Evolutionary conservation across 2,888 invertebrate species (phyloP).

Genomic region (Perithous albicinctus): DNA sequence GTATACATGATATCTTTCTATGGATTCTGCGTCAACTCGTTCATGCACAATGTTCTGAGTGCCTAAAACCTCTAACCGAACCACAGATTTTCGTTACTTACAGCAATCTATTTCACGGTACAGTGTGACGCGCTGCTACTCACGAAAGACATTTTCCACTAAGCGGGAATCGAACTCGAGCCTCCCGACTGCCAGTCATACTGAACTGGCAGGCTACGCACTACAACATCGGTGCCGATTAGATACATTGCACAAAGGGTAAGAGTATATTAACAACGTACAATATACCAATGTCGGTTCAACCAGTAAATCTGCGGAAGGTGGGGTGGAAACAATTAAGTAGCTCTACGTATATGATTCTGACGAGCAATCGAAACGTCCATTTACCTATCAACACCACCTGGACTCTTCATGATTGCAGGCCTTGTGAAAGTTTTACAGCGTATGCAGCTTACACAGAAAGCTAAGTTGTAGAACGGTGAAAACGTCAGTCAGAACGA

Average conservation of each 20-base stretch:
- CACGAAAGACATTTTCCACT: too few species aligned
- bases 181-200: too few species aligned
- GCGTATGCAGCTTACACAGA: background rate
- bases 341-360: background rate
- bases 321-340: background rate
- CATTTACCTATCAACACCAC: slow-evolving; percentile 30
- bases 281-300: too few species aligned
- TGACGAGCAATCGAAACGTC: slow-evolving; percentile 40
- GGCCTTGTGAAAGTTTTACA: background rate
- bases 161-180: too few species aligned
- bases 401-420: background rate
- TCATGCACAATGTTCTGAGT: too few species aligned
- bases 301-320: background rate
- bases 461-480: background rate
- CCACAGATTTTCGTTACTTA: too few species aligned
- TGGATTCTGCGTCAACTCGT: too few species aligned
- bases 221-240: too few species aligned
- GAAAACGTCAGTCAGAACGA: slow-evolving; percentile 1
- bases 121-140: too few species aligned
- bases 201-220: too few species aligned
- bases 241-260: too few species aligned
- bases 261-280: background rate
- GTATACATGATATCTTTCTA: background rate
- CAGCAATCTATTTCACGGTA: background rate
- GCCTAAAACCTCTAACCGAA: too few species aligned